These are phyloP conservation scores for Psammodynastes pulverulentus DNA, from an alignment of 2,113 vertebrate species.

Conservation along the genomic window DNA sequence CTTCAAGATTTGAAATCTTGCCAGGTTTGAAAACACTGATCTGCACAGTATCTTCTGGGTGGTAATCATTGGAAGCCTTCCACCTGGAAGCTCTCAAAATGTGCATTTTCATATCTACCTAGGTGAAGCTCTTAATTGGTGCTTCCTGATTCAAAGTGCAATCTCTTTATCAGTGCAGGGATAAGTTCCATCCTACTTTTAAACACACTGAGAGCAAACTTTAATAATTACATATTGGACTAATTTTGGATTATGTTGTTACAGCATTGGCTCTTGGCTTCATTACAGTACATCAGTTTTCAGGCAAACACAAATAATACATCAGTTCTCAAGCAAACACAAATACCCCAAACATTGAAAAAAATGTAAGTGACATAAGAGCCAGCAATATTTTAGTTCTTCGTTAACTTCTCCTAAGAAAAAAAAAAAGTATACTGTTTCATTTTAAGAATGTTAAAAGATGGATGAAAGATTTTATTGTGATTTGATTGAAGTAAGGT, in stretches of 20 bases:
- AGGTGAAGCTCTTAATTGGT: background rate
- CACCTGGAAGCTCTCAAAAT: background rate
- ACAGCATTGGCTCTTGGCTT: background rate
- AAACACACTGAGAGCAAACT: background rate
- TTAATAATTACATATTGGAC: background rate
- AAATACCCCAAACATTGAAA: background rate
- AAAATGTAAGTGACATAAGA: constrained; percentile 12
- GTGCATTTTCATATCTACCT: background rate
- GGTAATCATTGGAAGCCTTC: background rate
- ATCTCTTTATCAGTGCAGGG: background rate
- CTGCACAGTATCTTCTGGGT: background rate
- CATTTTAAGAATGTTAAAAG: background rate
- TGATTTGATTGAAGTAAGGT: constrained; percentile 43
- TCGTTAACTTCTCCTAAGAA: background rate
- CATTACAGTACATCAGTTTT: background rate
- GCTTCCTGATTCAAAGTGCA: background rate
- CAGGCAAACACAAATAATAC: background rate
- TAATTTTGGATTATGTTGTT: background rate
- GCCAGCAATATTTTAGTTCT: constrained; percentile 2
- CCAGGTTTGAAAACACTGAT: background rate
- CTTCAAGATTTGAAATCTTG: background rate
- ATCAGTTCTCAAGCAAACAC: background rate
- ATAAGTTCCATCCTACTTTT: background rate
- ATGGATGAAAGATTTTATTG: constrained; percentile 32
- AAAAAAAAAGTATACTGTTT: background rate